phyloP scores from a whole-genome alignment of 2,888 invertebrate species.

The Trisateles emortualis region DNA sequence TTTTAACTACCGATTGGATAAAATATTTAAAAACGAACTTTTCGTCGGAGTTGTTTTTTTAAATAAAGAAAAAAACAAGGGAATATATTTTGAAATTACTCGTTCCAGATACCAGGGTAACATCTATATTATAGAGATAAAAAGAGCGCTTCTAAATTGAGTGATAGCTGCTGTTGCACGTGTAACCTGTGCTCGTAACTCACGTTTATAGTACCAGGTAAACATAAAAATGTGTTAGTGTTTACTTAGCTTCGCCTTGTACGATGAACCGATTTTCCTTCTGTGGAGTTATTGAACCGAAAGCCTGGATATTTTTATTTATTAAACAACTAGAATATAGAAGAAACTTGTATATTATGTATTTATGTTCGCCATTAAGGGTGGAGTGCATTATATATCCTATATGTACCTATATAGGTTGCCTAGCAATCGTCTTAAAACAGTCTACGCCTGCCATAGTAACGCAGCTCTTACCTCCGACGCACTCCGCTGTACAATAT shows the following conservation, averaged over 20 bases:
- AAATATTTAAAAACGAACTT: too few species aligned
- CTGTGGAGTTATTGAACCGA: too few species aligned
- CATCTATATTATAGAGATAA: constrained; percentile 4
- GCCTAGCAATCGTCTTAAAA: constrained; percentile 7
- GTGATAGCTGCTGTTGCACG: constrained; percentile 43
- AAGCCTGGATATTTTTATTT: too few species aligned
- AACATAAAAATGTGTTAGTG: constrained; percentile 28
- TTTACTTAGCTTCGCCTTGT: constrained; percentile 23
- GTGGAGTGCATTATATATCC: too few species aligned
- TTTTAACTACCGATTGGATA: too few species aligned
- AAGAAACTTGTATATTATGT: too few species aligned
- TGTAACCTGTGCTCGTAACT: constrained; percentile 37
- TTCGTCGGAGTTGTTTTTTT: too few species aligned
- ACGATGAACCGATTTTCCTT: neutral
- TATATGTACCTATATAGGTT: too few species aligned
- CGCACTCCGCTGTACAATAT: neutral
- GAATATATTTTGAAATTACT: too few species aligned
- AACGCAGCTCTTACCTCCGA: neutral
- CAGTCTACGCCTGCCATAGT: neutral
- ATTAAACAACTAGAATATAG: too few species aligned
- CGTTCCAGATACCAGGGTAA: neutral
- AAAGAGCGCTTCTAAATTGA: constrained; percentile 31
- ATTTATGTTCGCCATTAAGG: too few species aligned
- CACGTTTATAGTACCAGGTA: constrained; percentile 34
- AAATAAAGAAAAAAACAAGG: too few species aligned